These are phyloP conservation scores for Eulithis prunata DNA, from an alignment of 2,888 invertebrate genomes.

Conservation along the genomic window DNA sequence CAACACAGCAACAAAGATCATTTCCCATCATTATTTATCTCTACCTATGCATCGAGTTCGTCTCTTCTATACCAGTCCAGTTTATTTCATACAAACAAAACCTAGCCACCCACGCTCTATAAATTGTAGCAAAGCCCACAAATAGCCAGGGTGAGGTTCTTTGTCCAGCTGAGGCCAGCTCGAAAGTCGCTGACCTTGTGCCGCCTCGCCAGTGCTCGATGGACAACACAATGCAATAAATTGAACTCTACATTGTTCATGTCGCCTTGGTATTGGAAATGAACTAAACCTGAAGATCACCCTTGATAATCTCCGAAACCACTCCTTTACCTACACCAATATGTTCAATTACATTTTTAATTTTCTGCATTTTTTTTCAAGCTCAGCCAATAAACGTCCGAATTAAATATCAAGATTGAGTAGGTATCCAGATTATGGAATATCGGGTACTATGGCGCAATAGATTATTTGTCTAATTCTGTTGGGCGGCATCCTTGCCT, in stretches of 20 bases:
- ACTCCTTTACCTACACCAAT: too few relatives aligned
- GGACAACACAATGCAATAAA: constrained; percentile 47
- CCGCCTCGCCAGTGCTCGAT: constrained; percentile 48
- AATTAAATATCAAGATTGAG: too few relatives aligned
- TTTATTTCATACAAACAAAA: constrained; percentile 8
- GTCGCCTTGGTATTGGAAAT: constrained; percentile 32
- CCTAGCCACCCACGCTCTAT: constrained; percentile 28
- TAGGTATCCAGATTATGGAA: too few relatives aligned
- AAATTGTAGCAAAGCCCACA: constrained; percentile 35
- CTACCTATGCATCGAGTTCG: background rate
- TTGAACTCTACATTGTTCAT: constrained; percentile 37
- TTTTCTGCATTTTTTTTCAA: too few relatives aligned
- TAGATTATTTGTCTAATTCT: too few relatives aligned
- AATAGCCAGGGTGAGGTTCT: constrained; percentile 49
- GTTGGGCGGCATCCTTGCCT: too few relatives aligned
- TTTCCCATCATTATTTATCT: background rate
- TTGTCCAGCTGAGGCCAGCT: constrained; percentile 59
- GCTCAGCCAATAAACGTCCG: too few relatives aligned
- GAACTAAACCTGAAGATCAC: background rate
- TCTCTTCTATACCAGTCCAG: constrained; percentile 1
- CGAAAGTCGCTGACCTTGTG: constrained; percentile 79
- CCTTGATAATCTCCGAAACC: background rate
- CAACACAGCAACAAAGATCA: background rate
- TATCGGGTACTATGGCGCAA: too few relatives aligned
- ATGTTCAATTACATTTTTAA: too few relatives aligned